These are phyloP conservation scores for Edolisoma coerulescens DNA, from an alignment of 2,113 vertebrate genomes.

Conservation along the genomic window DNA sequence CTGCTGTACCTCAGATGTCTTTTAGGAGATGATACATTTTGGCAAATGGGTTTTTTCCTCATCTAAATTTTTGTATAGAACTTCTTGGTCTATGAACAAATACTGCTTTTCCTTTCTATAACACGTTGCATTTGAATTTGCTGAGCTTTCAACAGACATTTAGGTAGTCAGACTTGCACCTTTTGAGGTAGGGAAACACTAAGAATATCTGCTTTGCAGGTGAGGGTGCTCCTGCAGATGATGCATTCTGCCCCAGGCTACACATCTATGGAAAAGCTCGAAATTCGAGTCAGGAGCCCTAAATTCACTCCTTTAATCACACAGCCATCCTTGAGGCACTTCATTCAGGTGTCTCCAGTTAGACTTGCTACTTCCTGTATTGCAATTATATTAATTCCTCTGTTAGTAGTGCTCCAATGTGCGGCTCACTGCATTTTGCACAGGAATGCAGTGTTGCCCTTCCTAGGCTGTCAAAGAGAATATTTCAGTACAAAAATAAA, in stretches of 20 bases:
- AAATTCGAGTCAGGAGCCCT: background rate
- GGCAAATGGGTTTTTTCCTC: background rate
- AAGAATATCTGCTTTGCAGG: background rate
- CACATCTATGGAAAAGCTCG: background rate
- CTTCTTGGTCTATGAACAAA: background rate
- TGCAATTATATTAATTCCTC: background rate
- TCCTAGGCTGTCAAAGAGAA: background rate
- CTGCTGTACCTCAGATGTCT: background rate
- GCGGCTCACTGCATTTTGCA: background rate
- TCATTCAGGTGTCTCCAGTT: background rate
- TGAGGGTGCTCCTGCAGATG: background rate
- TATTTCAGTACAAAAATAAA: constrained; percentile 45
- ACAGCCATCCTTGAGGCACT: background rate
- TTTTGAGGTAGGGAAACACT: background rate
- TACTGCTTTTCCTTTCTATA: background rate
- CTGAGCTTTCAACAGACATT: background rate
- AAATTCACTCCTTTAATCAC: background rate
- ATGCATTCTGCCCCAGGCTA: background rate
- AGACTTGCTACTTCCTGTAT: background rate
- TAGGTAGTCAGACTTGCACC: background rate
- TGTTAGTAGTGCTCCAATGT: background rate
- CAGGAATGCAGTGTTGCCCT: background rate
- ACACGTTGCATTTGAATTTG: background rate
- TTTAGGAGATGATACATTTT: background rate
- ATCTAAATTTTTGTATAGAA: background rate